These are phyloP conservation scores for Eulemur albifrons DNA, from an alignment of 2,797 vertebrate species.

Conservation along the genomic window DNA sequence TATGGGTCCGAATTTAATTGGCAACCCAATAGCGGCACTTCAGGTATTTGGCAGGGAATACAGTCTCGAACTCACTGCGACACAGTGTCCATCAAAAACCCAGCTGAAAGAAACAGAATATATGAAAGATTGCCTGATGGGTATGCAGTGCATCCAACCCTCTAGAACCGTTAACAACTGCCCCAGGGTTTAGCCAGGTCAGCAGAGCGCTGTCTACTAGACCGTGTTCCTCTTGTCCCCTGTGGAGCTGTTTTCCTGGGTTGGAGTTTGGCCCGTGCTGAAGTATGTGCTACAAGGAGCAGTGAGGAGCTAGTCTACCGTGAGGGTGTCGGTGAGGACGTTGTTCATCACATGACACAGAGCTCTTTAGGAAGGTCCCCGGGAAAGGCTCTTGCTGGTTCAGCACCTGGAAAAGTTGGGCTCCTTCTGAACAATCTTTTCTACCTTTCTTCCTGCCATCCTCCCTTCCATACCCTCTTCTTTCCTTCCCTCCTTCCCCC, in stretches of 20 bases:
- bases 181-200: neutral
- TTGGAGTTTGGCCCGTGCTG: neutral
- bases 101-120: neutral
- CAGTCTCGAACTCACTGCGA: conserved; percentile 17
- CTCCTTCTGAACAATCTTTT: neutral
- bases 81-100: conserved; percentile 15
- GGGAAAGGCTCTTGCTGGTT: neutral
- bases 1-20: conserved; percentile 24
- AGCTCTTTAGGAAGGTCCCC: neutral
- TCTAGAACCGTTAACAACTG: neutral
- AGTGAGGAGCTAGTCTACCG: neutral
- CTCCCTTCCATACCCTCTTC: fast-evolving
- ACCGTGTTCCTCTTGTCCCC: neutral
- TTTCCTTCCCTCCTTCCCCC: too few species aligned
- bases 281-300: neutral
- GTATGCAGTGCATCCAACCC: neutral
- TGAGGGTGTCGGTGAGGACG: fast-evolving
- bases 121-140: neutral
- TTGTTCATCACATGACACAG: fast-evolving
- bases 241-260: neutral
- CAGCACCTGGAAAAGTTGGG: neutral
- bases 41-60: conserved; percentile 51
- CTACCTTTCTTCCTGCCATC: too few species aligned
- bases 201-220: neutral
- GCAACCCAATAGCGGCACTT: conserved; percentile 32